phyloP scores from a whole-genome alignment of 2,113 vertebrate species.

The Bambusicola thoracicus region DNA sequence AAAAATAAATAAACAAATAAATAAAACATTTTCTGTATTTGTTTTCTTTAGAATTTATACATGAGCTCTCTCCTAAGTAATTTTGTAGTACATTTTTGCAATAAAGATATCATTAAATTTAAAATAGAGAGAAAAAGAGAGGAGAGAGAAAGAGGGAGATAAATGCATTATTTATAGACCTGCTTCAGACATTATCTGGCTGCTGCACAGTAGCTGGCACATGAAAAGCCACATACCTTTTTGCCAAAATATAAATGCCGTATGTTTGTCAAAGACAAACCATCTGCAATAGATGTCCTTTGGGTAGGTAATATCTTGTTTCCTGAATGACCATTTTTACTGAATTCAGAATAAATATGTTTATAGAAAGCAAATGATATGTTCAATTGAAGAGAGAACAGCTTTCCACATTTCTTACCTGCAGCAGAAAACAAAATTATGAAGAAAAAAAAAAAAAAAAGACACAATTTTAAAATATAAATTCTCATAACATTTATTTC shows the following conservation, averaged over 20 bases:
- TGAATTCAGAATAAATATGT: neutral
- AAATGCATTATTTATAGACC: slow-evolving; percentile 3
- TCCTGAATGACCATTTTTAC: neutral
- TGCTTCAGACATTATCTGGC: slow-evolving; percentile 25
- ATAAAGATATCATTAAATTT: neutral
- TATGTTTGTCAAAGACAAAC: slow-evolving; percentile 40
- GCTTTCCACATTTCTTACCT: neutral
- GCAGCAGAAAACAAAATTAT: neutral
- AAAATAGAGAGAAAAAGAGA: neutral
- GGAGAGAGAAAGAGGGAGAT: neutral
- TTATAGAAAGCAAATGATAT: neutral
- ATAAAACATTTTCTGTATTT: neutral
- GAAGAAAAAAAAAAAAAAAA: neutral
- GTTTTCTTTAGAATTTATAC: neutral
- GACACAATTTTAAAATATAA: neutral
- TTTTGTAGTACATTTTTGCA: neutral
- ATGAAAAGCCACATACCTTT: neutral
- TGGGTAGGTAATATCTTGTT: neutral
- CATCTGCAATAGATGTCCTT: slow-evolving; percentile 36
- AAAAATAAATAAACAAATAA: neutral
- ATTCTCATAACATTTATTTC: neutral
- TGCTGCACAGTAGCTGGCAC: slow-evolving; percentile 26
- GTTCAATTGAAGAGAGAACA: neutral
- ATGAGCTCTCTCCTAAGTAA: neutral
- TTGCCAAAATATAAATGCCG: slow-evolving; percentile 30